Conservation (phyloP, 2,888 invertebrate species). For the Sinohyriopsis cumingii region DNA sequence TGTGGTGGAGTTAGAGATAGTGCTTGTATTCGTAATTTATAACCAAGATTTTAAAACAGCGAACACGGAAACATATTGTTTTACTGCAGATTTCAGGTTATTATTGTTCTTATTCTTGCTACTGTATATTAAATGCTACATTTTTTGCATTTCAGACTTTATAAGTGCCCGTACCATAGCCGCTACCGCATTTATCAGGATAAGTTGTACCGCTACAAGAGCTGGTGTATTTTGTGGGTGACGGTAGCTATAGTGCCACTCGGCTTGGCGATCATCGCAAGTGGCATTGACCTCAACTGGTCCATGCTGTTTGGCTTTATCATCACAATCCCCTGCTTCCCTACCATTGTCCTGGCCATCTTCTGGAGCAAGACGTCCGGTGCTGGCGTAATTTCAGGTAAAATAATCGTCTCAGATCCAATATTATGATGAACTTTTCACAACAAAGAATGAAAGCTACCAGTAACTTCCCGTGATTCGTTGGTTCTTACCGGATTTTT, state of each 20-base stretch:
- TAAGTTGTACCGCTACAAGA: slow-evolving; percentile 55
- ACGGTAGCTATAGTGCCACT: slow-evolving; percentile 61
- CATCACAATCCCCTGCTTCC: slow-evolving; percentile 59
- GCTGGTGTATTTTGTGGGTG: slow-evolving; percentile 66
- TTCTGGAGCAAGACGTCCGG: slow-evolving; percentile 61
- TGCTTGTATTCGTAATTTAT: too few relatives aligned
- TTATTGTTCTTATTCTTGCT: too few relatives aligned
- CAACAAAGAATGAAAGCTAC: background rate
- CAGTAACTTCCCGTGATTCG: background rate
- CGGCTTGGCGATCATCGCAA: slow-evolving; percentile 48
- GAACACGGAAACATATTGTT: too few relatives aligned
- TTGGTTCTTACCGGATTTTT: too few relatives aligned
- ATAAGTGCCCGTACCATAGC: slow-evolving; percentile 45
- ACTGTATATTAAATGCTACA: too few relatives aligned
- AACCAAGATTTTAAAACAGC: too few relatives aligned
- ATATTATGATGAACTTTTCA: background rate
- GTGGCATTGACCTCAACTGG: slow-evolving; percentile 63
- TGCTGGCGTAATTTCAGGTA: slow-evolving; percentile 55
- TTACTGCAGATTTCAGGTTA: too few relatives aligned
- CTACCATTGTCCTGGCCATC: slow-evolving; percentile 58
- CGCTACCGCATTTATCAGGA: slow-evolving; percentile 53
- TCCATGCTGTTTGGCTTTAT: slow-evolving; percentile 57
- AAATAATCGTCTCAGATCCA: background rate
- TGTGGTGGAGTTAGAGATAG: too few relatives aligned
- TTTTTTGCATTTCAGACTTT: slow-evolving; percentile 14